Evolutionary conservation across 2,888 invertebrate genomes (phyloP).

Genomic region (Gari tellinella): DNA sequence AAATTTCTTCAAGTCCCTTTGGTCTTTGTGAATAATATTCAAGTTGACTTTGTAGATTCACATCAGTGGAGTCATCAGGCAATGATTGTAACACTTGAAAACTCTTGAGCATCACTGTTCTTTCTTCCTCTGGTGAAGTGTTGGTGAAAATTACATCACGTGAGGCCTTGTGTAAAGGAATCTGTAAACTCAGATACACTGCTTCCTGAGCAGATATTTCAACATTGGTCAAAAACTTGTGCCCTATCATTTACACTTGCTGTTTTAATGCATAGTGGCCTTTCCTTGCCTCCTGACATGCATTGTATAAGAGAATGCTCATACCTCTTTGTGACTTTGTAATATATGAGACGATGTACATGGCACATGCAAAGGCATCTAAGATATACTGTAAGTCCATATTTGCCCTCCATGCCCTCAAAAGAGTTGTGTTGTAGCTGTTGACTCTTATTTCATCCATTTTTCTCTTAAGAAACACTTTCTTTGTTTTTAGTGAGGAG

Average conservation of each 20-base stretch:
- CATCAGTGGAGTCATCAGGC: slow-evolving; percentile 34
- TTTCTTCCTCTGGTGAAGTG: slow-evolving; percentile 58
- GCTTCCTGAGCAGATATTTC: slow-evolving; percentile 73
- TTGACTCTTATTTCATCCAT: slow-evolving; percentile 46
- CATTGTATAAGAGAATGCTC: slow-evolving; percentile 44
- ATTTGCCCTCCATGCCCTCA: slow-evolving; percentile 55
- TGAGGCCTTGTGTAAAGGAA: slow-evolving; percentile 59
- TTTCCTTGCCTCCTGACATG: slow-evolving; percentile 38
- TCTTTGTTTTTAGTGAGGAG: slow-evolving; percentile 29
- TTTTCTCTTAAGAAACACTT: slow-evolving; percentile 49
- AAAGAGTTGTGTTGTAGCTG: slow-evolving; percentile 46
- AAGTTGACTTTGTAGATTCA: neutral
- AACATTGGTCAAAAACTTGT: slow-evolving; percentile 60
- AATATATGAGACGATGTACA: slow-evolving; percentile 57
- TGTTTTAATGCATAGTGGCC: slow-evolving; percentile 34
- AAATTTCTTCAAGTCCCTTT: slow-evolving; percentile 1
- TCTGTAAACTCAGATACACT: slow-evolving; percentile 54
- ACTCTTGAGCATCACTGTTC: slow-evolving; percentile 67
- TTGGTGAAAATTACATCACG: slow-evolving; percentile 58
- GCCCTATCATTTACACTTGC: slow-evolving; percentile 16
- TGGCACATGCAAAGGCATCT: slow-evolving; percentile 57
- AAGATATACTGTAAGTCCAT: slow-evolving; percentile 58
- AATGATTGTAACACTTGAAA: slow-evolving; percentile 30
- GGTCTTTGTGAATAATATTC: slow-evolving; percentile 17
- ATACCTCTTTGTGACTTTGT: slow-evolving; percentile 55